Percentiles rank a stretch among this genome's conserved stretches.
Evolutionary conservation across 2,113 vertebrate genomes (phyloP).

Genomic region (Pollachius pollachius): DNA sequence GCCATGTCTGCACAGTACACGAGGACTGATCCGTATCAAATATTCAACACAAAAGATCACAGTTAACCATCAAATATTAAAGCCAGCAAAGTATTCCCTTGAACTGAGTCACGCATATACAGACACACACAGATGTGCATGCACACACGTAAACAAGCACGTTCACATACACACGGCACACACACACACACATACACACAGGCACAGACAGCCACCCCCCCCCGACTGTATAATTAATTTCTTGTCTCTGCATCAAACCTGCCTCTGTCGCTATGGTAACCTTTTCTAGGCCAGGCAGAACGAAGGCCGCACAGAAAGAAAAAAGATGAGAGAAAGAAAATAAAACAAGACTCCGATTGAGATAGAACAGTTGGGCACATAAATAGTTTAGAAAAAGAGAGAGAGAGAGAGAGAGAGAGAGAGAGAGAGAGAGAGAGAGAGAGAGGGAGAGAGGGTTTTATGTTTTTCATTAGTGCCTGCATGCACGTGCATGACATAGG

Average conservation of each 20-base stretch:
- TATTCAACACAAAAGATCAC: conserved; percentile 46
- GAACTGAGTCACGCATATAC: conserved; percentile 36
- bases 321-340: conserved; percentile 15
- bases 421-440: conserved; percentile 8
- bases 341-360: neutral
- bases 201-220: conserved; percentile 18
- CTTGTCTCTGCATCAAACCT: conserved; percentile 66
- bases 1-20: neutral
- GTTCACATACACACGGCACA: conserved; percentile 1
- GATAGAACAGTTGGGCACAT: neutral
- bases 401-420: neutral
- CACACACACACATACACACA: conserved; percentile 24
- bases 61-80: conserved; percentile 56
- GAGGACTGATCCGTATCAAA: conserved; percentile 27
- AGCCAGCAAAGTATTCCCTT: conserved; percentile 24
- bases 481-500: neutral
- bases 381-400: conserved; percentile 11
- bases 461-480: neutral
- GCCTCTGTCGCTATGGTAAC: conserved; percentile 77
- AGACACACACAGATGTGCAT: neutral
- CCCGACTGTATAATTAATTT: conserved; percentile 70
- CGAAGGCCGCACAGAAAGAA: conserved; percentile 41
- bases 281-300: conserved; percentile 65
- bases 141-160: conserved; percentile 14
- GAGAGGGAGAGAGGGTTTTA: neutral